Evolutionary conservation across 2,888 invertebrate species (phyloP).

Genomic region (Oscheius myriophilus): DNA sequence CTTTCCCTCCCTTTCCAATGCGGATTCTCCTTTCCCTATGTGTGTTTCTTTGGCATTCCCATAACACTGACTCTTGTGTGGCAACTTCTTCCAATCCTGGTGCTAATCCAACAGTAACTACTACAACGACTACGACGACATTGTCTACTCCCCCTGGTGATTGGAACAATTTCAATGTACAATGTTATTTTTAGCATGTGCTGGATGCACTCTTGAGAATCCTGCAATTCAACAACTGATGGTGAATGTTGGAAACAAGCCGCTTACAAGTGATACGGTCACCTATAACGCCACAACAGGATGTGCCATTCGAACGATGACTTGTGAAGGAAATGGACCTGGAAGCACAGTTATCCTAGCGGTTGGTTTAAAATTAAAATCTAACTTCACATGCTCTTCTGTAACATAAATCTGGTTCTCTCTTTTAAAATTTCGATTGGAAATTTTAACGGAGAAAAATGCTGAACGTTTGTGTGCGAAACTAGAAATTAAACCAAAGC

Average conservation of each 20-base stretch:
- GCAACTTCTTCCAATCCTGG: neutral
- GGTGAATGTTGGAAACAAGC: neutral
- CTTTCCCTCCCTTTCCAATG: no score
- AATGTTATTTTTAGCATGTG: conserved; percentile 9
- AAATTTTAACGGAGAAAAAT: neutral
- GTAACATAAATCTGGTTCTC: neutral
- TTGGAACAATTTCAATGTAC: no score
- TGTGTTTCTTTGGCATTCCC: neutral
- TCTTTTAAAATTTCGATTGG: neutral
- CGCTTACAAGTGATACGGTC: neutral
- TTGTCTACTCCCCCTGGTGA: no score
- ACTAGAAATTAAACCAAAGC: no score
- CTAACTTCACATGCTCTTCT: neutral
- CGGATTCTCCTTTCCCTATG: no score
- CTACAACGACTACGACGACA: neutral
- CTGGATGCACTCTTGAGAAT: conserved; percentile 11
- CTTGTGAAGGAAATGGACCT: conserved; percentile 5
- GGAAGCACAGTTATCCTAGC: conserved; percentile 17
- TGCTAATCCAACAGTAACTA: neutral
- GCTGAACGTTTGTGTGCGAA: neutral
- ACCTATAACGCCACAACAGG: neutral
- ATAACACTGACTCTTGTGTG: neutral
- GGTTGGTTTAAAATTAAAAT: conserved; percentile 6
- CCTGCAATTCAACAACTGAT: conserved; percentile 11
- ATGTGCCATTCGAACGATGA: conserved; percentile 19